A percentile compares a stretch with the other conserved stretches of the same genome.
These are phyloP conservation scores for Malurus melanocephalus DNA, from an alignment of 2,113 vertebrate species.

Conservation along the genomic window DNA sequence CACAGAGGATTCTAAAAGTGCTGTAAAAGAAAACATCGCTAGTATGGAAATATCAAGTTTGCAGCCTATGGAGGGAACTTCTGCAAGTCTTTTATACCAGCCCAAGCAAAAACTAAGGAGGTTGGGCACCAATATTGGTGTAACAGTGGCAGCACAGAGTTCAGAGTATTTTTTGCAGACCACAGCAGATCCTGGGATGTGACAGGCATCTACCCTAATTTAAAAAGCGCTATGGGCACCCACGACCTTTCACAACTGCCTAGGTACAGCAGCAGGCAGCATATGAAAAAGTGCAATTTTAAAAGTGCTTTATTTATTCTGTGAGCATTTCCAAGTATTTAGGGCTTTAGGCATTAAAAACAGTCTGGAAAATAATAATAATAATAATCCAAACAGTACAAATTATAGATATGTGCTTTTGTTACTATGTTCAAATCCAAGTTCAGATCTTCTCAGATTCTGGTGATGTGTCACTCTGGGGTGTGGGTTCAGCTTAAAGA, in stretches of 20 bases:
- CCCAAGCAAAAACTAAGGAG: background rate
- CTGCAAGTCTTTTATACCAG: background rate
- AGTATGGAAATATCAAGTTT: background rate
- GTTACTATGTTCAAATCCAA: background rate
- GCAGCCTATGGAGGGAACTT: background rate
- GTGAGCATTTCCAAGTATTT: background rate
- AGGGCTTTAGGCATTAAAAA: background rate
- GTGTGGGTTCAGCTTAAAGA: background rate
- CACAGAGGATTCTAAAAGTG: background rate
- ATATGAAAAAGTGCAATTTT: background rate
- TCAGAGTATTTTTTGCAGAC: background rate
- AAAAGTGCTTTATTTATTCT: background rate
- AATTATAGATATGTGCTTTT: background rate
- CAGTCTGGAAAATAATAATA: background rate
- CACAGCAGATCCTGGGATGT: fast-evolving
- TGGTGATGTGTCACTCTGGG: background rate
- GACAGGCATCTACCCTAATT: background rate
- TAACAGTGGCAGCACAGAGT: background rate
- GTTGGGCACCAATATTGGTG: fast-evolving
- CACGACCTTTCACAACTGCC: background rate
- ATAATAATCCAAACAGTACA: background rate
- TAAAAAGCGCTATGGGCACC: background rate
- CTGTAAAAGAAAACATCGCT: background rate
- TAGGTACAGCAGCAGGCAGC: background rate
- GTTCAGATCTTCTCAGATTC: background rate